Evolutionary conservation across 1,140 invertebrate genomes (phyloP), one percentile per base, ranked within the genome.

Genomic region (Centruroides vittatus): DNA sequence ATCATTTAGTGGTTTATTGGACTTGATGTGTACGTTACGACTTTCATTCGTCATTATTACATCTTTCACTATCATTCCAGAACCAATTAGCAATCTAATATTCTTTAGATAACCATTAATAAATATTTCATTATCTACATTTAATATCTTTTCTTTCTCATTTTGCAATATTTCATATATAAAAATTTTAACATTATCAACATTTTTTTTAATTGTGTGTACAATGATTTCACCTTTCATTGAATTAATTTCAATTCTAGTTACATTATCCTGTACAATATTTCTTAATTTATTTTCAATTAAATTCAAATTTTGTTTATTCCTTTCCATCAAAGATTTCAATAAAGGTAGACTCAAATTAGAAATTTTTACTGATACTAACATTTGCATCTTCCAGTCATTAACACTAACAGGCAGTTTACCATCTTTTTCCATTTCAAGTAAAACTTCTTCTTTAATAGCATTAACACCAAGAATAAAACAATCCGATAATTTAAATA

Each of bases 41-140:
- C 55, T 61, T 35, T 65, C 63, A 9, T 55, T 58, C 34, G 63
- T 60, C 8, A 61, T 47, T 34, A 65, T n/a, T 35, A 65, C 49
- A 36, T 60, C 56, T 57, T 59, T 59, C 13, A 65, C 55, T 47
- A 34, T 8, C 23, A 48, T 52, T 35, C 63, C 63, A 56, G 57
- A n/a, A 51, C 55, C 57, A 35, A 65, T 7, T 49, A 64, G 50
- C 23, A 54, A 41, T 36, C 47, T 23, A 6, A 64, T 41, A 10
- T 52, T 48, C 35, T 35, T 35, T 34, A 53, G 9, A 48, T 9
- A 12, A 49, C 47, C 46, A n/a, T 51, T 12, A 60, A 8, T 46
- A 52, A 11, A 48, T 8, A 63, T 23, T 53, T 60, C 58, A 57
- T 57, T 56, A 48, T 60, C 58, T 49, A 57, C 58, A 5, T 4